phyloP scores from a whole-genome alignment of 2,888 invertebrate genomes.

The Mechanitis mazaeus region DNA sequence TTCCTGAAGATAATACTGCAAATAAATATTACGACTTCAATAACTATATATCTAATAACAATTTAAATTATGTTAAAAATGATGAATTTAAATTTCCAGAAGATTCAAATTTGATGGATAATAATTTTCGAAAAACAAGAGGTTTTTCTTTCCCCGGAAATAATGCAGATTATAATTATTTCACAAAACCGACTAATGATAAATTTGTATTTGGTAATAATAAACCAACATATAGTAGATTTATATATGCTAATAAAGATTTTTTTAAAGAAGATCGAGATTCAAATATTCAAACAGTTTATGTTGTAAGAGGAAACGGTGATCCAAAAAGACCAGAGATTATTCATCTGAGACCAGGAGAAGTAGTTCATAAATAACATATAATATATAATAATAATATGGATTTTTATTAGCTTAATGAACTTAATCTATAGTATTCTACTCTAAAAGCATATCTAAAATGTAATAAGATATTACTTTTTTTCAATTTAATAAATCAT shows the following conservation, averaged over 20 bases:
- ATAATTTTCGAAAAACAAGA: slow-evolving; percentile 23
- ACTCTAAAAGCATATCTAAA: no score
- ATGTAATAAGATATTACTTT: no score
- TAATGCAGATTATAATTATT: slow-evolving; percentile 10
- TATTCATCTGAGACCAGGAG: slow-evolving; percentile 54
- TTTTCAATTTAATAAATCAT: no score
- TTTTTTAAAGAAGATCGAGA: slow-evolving; percentile 26
- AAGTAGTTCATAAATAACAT: slow-evolving; percentile 29
- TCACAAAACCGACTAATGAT: not conserved
- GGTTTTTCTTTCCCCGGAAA: slow-evolving; percentile 34
- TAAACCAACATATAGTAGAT: slow-evolving; percentile 7
- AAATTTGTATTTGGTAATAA: slow-evolving; percentile 11
- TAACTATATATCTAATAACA: slow-evolving; percentile 7
- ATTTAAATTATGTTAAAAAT: slow-evolving; percentile 17
- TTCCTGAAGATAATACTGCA: slow-evolving; percentile 39
- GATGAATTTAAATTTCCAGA: slow-evolving; percentile 36
- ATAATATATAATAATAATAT: no score
- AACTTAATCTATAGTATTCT: no score
- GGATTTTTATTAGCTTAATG: no score
- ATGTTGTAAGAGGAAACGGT: slow-evolving; percentile 66
- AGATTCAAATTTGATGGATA: slow-evolving; percentile 16
- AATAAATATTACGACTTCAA: slow-evolving; percentile 8
- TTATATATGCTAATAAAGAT: slow-evolving; percentile 22
- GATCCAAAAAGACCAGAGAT: slow-evolving; percentile 69
- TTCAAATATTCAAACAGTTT: slow-evolving; percentile 49